A percentile compares a stretch with the other conserved stretches of the same genome.
Conservation (phyloP, 2,797 vertebrate species). For the Rhinophrynus dorsalis region DNA sequence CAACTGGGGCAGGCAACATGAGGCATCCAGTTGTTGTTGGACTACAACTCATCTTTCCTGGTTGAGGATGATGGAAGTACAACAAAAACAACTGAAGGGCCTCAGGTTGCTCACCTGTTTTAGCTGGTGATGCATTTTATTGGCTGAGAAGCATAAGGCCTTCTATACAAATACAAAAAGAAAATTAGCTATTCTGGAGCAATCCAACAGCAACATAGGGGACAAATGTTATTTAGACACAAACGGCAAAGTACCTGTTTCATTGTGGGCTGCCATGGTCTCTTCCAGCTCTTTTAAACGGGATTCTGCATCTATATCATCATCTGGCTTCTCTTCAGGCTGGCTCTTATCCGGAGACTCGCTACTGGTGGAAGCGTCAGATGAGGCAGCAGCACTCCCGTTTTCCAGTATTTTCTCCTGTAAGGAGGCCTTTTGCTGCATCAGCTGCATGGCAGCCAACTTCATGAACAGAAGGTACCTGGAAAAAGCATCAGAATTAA, state of each 20-base stretch:
- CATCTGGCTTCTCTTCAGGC: constrained; percentile 78
- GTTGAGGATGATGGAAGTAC: too few species aligned
- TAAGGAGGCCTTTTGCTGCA: constrained; percentile 94
- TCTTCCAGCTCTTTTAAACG: constrained; percentile 94
- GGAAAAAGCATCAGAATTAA: background rate
- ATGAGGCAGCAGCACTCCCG: constrained; percentile 44
- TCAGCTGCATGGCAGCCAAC: constrained; percentile 94
- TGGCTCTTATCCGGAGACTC: constrained; percentile 49
- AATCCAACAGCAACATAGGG: too few species aligned
- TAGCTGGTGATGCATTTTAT: too few species aligned
- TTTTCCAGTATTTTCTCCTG: constrained; percentile 68
- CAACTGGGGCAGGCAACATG: too few species aligned
- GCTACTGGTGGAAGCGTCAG: constrained; percentile 52
- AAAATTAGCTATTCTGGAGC: too few species aligned
- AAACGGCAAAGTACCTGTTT: constrained; percentile 87
- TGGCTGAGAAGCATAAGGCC: too few species aligned
- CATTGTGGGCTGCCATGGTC: constrained; percentile 84
- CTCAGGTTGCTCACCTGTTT: too few species aligned
- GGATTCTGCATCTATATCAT: constrained; percentile 82
- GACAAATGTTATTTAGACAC: too few species aligned
- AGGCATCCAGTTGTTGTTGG: too few species aligned
- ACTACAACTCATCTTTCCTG: too few species aligned
- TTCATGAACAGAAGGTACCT: constrained; percentile 99
- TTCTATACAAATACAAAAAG: too few species aligned
- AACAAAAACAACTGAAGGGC: too few species aligned